phyloP scores from a whole-genome alignment of 2,888 invertebrate species.

The Perizoma flavofasciatum region DNA sequence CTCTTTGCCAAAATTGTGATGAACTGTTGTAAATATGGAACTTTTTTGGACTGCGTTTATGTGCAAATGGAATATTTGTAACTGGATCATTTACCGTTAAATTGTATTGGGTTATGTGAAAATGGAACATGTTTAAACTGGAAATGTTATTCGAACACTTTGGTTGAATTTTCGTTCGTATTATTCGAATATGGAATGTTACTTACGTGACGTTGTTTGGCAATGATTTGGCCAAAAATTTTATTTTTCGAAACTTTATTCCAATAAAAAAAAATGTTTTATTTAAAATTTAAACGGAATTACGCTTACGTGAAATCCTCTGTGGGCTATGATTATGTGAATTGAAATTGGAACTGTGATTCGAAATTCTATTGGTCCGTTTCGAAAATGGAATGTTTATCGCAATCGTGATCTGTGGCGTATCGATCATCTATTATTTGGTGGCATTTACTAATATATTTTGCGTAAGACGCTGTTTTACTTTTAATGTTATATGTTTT shows the following conservation, averaged over 20 bases:
- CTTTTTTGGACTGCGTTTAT: too few relatives aligned
- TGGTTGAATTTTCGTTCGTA: slow-evolving; percentile 1
- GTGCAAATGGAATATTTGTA: too few relatives aligned
- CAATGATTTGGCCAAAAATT: not conserved
- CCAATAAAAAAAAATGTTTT: slow-evolving; percentile 18
- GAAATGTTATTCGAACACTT: slow-evolving; percentile 4
- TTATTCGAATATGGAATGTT: not conserved
- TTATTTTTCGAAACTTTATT: slow-evolving; percentile 18
- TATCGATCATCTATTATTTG: slow-evolving; percentile 68
- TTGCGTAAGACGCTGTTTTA: slow-evolving; percentile 61
- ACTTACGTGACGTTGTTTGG: slow-evolving; percentile 12
- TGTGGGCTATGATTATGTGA: slow-evolving; percentile 21
- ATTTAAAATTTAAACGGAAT: slow-evolving; percentile 18
- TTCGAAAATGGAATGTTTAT: slow-evolving; percentile 49
- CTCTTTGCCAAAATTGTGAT: slow-evolving; percentile 13
- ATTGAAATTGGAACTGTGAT: slow-evolving; percentile 73
- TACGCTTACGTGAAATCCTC: slow-evolving; percentile 9
- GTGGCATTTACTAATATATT: slow-evolving; percentile 67
- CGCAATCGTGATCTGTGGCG: slow-evolving; percentile 48
- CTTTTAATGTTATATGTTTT: not conserved
- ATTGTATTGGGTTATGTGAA: not conserved
- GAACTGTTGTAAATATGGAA: too few relatives aligned
- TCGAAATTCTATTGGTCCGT: slow-evolving; percentile 49
- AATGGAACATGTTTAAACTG: slow-evolving; percentile 4
- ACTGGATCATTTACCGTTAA: not conserved